Evolutionary conservation across 1,140 invertebrate genomes (phyloP), one percentile per base, ranked within the genome.

Genomic region (Ceratoteleas bidentatus): DNA sequence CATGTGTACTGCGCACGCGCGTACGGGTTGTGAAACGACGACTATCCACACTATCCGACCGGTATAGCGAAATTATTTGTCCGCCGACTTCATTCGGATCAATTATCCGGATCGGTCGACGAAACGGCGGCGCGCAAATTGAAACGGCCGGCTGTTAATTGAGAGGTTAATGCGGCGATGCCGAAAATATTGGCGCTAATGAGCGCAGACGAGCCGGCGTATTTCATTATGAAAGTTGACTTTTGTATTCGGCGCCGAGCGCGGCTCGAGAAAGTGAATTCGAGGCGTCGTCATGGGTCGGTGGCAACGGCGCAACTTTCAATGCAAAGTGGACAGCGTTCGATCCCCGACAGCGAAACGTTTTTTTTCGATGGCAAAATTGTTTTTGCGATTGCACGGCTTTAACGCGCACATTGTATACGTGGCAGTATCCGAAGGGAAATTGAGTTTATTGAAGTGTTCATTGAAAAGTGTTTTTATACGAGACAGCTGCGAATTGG

Each of bases 251-350:
- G n/a, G n/a, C n/a, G n/a, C n/a, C n/a, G n/a, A n/a, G n/a, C n/a
- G n/a, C n/a, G n/a, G n/a, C n/a, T n/a, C n/a, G n/a, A n/a, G n/a
- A n/a, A n/a, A n/a, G n/a, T n/a, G n/a, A n/a, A n/a, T n/a, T n/a
- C n/a, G n/a, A n/a, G n/a, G n/a, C n/a, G n/a, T n/a, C n/a, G n/a
- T n/a, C n/a, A n/a, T n/a, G n/a, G n/a, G 38, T 69, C 49, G 65
- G 14, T 77, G 65, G 9, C 54, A 69, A 68, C 52, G 2, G 40
- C 24, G 53, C 49, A 38, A 68, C 57, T 76, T 76, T 76, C 64
- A 76, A 76, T 76, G 64, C 52, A 69, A 77, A 77, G 58, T 77
- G 65, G 74, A 69, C 65, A 70, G 40, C 45, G 74, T 69, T 77
- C 58, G 58, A 77, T 77, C 47, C 65, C 58, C 65, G 43, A 60